phyloP scores from a whole-genome alignment of 2,888 invertebrate species.

The Drosophila dives region DNA sequence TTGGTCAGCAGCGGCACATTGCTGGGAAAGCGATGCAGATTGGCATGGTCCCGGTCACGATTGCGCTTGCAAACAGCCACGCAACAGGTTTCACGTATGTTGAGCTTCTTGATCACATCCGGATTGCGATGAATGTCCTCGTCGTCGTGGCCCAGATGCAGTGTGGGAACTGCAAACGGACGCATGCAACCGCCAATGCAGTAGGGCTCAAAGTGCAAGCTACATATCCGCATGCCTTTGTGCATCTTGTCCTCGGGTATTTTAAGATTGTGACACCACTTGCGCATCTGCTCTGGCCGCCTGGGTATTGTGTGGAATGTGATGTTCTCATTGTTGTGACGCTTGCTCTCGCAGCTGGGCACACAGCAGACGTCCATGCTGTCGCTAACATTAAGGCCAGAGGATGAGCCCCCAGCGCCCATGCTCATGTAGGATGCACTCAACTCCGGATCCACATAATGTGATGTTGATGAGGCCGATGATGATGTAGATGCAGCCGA shows the following conservation, averaged over 20 bases:
- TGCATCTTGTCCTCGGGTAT: slow-evolving; percentile 76
- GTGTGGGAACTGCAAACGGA: slow-evolving; percentile 81
- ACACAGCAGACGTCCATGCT: slow-evolving; percentile 79
- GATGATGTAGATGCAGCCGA: slow-evolving; percentile 74
- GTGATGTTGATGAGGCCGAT: slow-evolving; percentile 69
- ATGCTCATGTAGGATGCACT: slow-evolving; percentile 53
- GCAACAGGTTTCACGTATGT: slow-evolving; percentile 81
- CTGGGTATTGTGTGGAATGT: slow-evolving; percentile 82
- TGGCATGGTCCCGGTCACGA: slow-evolving; percentile 81
- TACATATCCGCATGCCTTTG: slow-evolving; percentile 80
- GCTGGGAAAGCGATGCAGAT: slow-evolving; percentile 81
- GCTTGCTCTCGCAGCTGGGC: slow-evolving; percentile 78
- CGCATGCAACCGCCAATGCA: slow-evolving; percentile 83
- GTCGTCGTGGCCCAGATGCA: slow-evolving; percentile 79
- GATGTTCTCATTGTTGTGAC: slow-evolving; percentile 78
- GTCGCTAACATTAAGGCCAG: slow-evolving; percentile 64
- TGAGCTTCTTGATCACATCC: slow-evolving; percentile 82
- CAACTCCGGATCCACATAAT: slow-evolving; percentile 65
- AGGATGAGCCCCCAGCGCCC: slow-evolving; percentile 34
- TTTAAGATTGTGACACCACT: slow-evolving; percentile 82
- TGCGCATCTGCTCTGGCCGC: slow-evolving; percentile 79
- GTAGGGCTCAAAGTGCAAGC: slow-evolving; percentile 80
- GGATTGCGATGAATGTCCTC: slow-evolving; percentile 80
- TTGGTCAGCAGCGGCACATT: slow-evolving; percentile 74
- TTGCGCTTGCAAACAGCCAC: slow-evolving; percentile 78